Evolutionary conservation across 2,888 invertebrate species (phyloP).

Genomic region (Uloborus plumipes): DNA sequence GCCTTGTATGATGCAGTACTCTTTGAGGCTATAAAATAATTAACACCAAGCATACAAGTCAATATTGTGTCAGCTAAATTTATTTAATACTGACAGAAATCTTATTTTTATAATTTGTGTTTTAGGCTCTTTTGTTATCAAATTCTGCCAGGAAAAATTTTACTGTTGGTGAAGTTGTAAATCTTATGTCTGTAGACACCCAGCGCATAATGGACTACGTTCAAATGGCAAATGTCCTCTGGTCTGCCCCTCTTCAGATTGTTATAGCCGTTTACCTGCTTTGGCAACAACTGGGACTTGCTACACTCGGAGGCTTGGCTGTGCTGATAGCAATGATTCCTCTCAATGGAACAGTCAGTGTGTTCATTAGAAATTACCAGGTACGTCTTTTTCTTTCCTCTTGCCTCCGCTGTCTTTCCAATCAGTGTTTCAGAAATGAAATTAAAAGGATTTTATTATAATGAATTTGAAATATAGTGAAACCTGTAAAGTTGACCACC

Average conservation of each 20-base stretch:
- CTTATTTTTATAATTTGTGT: background rate
- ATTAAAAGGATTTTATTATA: too few species aligned
- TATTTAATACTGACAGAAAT: too few species aligned
- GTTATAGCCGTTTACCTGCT: slow-evolving; percentile 65
- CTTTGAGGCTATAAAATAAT: too few species aligned
- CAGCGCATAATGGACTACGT: slow-evolving; percentile 71
- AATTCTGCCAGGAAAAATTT: slow-evolving; percentile 72
- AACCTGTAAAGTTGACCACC: too few species aligned
- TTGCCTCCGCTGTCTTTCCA: too few species aligned
- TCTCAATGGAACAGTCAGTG: slow-evolving; percentile 69
- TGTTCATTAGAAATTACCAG: slow-evolving; percentile 60
- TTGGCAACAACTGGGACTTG: slow-evolving; percentile 67
- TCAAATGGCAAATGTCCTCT: slow-evolving; percentile 70
- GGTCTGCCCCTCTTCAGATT: slow-evolving; percentile 71
- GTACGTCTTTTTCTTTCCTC: slow-evolving; percentile 21
- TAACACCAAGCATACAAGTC: too few species aligned
- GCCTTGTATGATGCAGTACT: too few species aligned
- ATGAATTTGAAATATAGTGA: too few species aligned
- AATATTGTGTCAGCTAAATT: too few species aligned
- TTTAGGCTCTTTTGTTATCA: slow-evolving; percentile 73
- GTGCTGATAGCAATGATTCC: slow-evolving; percentile 74
- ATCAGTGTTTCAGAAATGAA: too few species aligned
- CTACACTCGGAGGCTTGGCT: slow-evolving; percentile 73
- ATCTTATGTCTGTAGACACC: too few species aligned
- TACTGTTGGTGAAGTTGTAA: slow-evolving; percentile 75